These are phyloP conservation scores for Elachura formosa DNA, from an alignment of 2,113 vertebrate species.

Conservation along the genomic window DNA sequence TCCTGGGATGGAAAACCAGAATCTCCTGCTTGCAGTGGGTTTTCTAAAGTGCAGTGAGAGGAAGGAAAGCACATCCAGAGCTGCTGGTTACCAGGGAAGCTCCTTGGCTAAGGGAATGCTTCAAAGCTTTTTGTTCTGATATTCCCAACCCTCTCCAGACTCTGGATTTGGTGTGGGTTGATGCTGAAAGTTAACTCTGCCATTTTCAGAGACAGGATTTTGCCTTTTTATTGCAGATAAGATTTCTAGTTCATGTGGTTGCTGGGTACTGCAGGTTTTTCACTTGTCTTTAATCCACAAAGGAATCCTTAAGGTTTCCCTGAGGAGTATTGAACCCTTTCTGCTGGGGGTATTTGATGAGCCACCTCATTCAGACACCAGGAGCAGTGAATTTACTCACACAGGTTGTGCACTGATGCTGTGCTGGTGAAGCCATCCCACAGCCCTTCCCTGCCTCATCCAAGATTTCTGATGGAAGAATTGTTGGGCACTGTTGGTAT, in stretches of 20 bases:
- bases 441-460: background rate
- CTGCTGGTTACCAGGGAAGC: background rate
- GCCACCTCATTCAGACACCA: background rate
- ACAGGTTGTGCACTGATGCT: accelerated
- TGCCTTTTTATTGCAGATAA: background rate
- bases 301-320: background rate
- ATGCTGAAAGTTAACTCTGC: background rate
- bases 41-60: background rate
- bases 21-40: background rate
- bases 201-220: background rate
- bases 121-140: background rate
- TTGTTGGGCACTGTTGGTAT: background rate
- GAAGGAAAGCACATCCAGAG: background rate
- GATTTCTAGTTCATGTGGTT: accelerated
- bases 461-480: background rate
- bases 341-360: background rate
- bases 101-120: background rate
- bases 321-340: background rate
- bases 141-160: background rate
- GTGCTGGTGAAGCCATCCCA: background rate
- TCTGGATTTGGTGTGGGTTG: background rate
- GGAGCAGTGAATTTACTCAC: accelerated
- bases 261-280: accelerated
- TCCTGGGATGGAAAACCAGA: background rate
- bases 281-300: background rate